Evolutionary conservation across 1,140 invertebrate species (phyloP).

Genomic region (Hyposmocoma kahamanoa): DNA sequence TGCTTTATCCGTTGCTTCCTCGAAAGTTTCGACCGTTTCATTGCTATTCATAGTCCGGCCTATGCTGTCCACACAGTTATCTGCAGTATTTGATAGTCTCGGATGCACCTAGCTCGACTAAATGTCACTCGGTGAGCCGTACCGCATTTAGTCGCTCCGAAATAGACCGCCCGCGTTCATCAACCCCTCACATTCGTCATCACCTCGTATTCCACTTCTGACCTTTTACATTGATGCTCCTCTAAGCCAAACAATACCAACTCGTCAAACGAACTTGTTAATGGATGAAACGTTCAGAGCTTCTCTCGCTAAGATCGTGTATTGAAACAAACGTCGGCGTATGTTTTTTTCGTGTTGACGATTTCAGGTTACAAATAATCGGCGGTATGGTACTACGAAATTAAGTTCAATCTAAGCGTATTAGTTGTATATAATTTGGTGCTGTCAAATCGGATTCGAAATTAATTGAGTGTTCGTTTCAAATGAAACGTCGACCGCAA

Average conservation of each 20-base stretch:
- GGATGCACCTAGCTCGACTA: conserved; percentile 64
- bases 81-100: conserved; percentile 44
- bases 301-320: neutral
- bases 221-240: conserved; percentile 43
- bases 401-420: conserved; percentile 12
- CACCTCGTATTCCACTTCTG: conserved; percentile 27
- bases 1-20: too few relatives aligned
- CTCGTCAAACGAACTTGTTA: conserved; percentile 21
- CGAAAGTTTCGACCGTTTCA: too few relatives aligned
- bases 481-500: conserved; percentile 37
- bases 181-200: conserved; percentile 68
- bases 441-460: conserved; percentile 59
- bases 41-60: conserved; percentile 22
- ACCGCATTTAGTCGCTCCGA: conserved; percentile 63
- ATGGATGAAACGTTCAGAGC: conserved; percentile 21
- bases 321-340: neutral
- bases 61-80: conserved; percentile 19
- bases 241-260: conserved; percentile 15
- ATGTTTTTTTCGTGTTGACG: conserved; percentile 17
- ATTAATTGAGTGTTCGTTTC: conserved; percentile 56
- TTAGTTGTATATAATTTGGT: conserved; percentile 45
- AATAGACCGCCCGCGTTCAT: conserved; percentile 66
- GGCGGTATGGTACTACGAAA: neutral
- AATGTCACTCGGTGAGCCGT: conserved; percentile 67
- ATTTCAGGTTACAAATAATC: conserved; percentile 16